Evolutionary conservation across 2,888 invertebrate genomes (phyloP).

Genomic region (Cepaea hortensis): DNA sequence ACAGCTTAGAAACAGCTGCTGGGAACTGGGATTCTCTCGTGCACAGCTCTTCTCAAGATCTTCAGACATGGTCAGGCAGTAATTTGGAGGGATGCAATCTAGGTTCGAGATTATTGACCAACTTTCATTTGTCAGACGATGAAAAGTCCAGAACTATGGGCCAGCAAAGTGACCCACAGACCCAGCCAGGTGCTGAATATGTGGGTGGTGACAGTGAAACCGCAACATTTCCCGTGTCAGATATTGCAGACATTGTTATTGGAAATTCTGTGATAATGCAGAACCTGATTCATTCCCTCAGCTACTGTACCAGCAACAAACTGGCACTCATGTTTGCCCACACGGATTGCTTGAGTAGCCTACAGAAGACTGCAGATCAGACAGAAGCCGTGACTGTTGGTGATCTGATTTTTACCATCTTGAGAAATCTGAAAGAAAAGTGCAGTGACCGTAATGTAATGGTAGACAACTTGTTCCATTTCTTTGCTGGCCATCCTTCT

Average conservation of each 20-base stretch:
- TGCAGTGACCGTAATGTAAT: constrained; percentile 86
- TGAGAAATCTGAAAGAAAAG: constrained; percentile 85
- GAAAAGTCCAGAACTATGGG: constrained; percentile 72
- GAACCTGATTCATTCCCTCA: constrained; percentile 87
- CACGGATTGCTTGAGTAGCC: constrained; percentile 67
- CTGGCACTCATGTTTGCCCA: constrained; percentile 83
- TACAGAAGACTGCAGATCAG: constrained; percentile 56
- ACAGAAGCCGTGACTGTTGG: constrained; percentile 84
- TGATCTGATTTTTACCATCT: constrained; percentile 90
- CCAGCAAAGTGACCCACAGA: constrained; percentile 23
- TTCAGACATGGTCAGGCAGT: constrained; percentile 34
- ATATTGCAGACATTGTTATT: constrained; percentile 71
- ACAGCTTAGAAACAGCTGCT: neutral
- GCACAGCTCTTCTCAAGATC: neutral
- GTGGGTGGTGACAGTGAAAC: constrained; percentile 13
- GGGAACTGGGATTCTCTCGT: neutral
- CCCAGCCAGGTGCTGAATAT: constrained; percentile 32
- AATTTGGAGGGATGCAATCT: neutral
- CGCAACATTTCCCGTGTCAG: constrained; percentile 12
- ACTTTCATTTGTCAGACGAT: constrained; percentile 65
- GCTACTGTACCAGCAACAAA: constrained; percentile 85
- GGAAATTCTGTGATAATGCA: constrained; percentile 85
- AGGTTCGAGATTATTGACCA: constrained; percentile 30
- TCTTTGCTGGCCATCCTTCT: constrained; percentile 77
- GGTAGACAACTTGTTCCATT: constrained; percentile 86